Conservation (phyloP, 2,888 invertebrate genomes). For the Mellilla xanthometata region DNA sequence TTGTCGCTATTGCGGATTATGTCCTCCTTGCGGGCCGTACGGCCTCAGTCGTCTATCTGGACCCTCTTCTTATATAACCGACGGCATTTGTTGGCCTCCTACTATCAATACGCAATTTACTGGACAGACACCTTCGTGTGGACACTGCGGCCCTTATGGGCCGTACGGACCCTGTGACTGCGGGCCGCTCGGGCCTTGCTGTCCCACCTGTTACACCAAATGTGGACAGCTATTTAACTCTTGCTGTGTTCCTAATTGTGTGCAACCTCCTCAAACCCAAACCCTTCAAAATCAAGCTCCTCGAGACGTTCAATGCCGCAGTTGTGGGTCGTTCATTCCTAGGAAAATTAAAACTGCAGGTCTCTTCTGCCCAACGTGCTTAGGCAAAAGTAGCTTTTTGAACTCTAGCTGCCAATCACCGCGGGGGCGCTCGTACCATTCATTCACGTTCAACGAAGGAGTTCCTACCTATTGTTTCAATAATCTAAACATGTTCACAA, state of each 20-base stretch:
- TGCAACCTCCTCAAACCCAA: too few relatives aligned
- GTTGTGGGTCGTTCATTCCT: too few relatives aligned
- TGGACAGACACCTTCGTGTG: not conserved
- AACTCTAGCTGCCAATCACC: too few relatives aligned
- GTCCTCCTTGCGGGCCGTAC: slow-evolving; percentile 9
- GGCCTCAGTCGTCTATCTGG: not conserved
- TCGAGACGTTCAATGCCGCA: too few relatives aligned
- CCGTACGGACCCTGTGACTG: slow-evolving; percentile 1
- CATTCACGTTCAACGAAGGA: not conserved
- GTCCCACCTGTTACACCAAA: not conserved
- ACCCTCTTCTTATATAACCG: not conserved
- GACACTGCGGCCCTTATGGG: not conserved
- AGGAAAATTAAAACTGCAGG: too few relatives aligned
- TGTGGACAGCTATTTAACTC: not conserved
- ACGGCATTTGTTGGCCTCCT: slow-evolving; percentile 4
- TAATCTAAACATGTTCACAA: not conserved
- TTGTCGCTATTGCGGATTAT: not conserved
- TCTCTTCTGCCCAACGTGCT: too few relatives aligned
- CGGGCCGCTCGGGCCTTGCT: slow-evolving; percentile 1
- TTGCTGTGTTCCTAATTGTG: not conserved
- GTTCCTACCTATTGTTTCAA: not conserved
- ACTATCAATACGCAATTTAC: not conserved
- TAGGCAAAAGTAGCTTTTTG: too few relatives aligned
- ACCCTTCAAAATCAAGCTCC: too few relatives aligned
- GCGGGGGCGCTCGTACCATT: not conserved